A percentile compares a stretch with the other conserved stretches of the same genome.
These are phyloP conservation scores for Punctoribates punctum DNA, from an alignment of 2,888 invertebrate genomes.

Conservation along the genomic window DNA sequence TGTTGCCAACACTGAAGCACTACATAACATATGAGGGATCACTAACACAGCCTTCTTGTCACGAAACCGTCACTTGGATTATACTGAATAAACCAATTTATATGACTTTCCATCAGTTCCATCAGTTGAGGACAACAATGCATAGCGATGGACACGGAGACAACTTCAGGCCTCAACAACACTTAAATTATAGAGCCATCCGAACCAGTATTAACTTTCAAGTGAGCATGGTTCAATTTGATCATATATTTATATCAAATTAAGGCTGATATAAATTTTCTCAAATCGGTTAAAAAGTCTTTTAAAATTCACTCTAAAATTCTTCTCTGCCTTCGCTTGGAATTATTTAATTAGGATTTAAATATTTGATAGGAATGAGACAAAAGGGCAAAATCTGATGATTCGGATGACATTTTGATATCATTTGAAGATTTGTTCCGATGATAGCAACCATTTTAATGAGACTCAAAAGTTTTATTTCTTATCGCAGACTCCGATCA, in stretches of 20 bases:
- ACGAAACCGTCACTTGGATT: constrained; percentile 98
- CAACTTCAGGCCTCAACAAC: constrained; percentile 43
- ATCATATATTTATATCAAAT: no score
- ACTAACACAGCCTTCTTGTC: constrained; percentile 92
- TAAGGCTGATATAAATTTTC: no score
- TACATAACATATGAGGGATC: constrained; percentile 99
- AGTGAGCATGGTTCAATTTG: not conserved
- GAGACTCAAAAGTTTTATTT: not conserved
- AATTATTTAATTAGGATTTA: no score
- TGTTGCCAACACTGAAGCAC: constrained; percentile 81
- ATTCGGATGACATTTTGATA: no score
- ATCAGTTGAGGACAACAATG: constrained; percentile 39
- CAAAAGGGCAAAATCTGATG: no score
- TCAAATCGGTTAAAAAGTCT: no score
- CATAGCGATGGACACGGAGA: constrained; percentile 41
- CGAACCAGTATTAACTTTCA: not conserved
- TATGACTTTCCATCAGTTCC: constrained; percentile 72
- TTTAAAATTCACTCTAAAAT: no score
- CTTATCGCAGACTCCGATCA: not conserved
- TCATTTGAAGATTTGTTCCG: no score
- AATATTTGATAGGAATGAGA: no score
- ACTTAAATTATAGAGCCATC: constrained; percentile 32
- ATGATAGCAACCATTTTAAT: not conserved
- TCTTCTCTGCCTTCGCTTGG: no score
- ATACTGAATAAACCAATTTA: constrained; percentile 97